Evolutionary conservation across 2,797 vertebrate species (phyloP), one percentile per base, ranked within the genome.

Genomic region (Hyperoplus immaculatus): DNA sequence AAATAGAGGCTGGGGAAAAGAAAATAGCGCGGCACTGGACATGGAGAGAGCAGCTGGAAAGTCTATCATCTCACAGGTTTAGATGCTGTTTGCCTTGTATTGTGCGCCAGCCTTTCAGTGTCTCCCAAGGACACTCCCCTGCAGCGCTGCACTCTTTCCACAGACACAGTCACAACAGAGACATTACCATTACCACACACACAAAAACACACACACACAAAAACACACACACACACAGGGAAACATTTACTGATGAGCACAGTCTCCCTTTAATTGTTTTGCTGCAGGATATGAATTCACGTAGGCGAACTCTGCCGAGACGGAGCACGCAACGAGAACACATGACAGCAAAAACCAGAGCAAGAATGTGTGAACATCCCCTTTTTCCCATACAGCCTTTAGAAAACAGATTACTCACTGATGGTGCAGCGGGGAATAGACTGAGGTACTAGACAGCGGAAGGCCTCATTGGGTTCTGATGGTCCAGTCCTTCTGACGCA

Each of bases 401-500:
- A 84, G 60, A 88, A 88, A 86, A 84, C 84, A 85, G 81, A 90
- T 85, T 87, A 81, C 78, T 90, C 88, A 84, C 15, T 84, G 87
- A 92, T 76, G 78, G 79, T 75, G 62, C 82, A 83, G 74, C 65
- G 58, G 87, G 91, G 92, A 91, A 90, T 90, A 88, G 62, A 70
- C 63, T 16, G 65, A 84, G 81, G 80, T 77, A 29, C 29, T 29
- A 80, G 78, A 92, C 77, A 72, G 77, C 83, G 78, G 85, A 86
- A 93, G 87, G 91, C 85, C 80, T 95, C 92, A 91, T 93, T 94
- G 86, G 89, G 78, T 94, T 87, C 87, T 90, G 92, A 93, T 94
- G 88, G 89, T 87, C 87, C 93, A 88, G 78, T 79, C 78, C 59
- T 70, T 64, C 74, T 92, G 91, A 93, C 62, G 80, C 84, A 93